Evolutionary conservation across 2,797 vertebrate genomes (phyloP), one percentile per base, ranked within the genome.

Genomic region (Phaenicophaeus curvirostris): DNA sequence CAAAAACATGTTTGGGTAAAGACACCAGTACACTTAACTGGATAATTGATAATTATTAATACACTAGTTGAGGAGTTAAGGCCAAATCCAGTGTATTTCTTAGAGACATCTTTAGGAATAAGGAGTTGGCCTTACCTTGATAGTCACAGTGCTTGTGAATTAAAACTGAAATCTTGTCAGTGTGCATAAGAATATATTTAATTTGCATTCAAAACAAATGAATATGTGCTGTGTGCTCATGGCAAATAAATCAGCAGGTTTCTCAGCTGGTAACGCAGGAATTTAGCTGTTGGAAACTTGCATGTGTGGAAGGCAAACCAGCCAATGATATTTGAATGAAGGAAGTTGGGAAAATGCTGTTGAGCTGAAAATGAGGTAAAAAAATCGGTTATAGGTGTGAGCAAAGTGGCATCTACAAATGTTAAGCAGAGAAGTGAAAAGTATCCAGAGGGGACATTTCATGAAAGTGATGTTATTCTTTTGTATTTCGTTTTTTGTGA

Each of bases 191-290:
- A 80, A 67, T 46, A 57, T 71, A 74, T 93, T 93, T 83, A 77
- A 85, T 94, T 89, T 93, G 21, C 54, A 46, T 86, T 74, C 76
- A 86, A 6, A 86, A 80, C 76, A 87, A 91, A 91, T 80, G 28
- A 80, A 25, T 87, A 53, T 42, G 44, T 42, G 30, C 57, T 55
- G 54, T 77, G 94, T 68, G 79, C 61, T 94, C 61, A 39, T 68
- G 87, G 80, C 72, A 94, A 96, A 93, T 73, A 83, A 61, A 85
- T 85, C 68, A 42, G 58, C 82, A 72, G 65, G 58, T 92, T 91
- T 89, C 94, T 94, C 87, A 91, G 75, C 79, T 91, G 61, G 66
- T 91, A 66, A 58, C 46, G 24, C 15, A 61, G 35, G 66, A 87
- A 65, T 92, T 85, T 62, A 88, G 37, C 68, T 92, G 82, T 58